Evolutionary conservation across 2,888 invertebrate genomes (phyloP).

Genomic region (Cantharis rufa): DNA sequence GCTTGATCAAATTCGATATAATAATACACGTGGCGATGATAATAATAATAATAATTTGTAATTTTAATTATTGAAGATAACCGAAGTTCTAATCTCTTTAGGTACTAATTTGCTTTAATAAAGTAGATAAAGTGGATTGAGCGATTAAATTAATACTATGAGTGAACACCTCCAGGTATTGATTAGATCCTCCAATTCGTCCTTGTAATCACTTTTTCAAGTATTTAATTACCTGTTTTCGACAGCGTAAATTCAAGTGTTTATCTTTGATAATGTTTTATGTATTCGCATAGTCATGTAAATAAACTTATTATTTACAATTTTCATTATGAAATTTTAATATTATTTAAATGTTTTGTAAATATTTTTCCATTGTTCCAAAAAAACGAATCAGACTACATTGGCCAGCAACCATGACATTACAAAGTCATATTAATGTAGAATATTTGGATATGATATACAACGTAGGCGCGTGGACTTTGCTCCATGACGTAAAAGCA

Average conservation of each 20-base stretch:
- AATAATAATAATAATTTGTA: background rate
- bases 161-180: background rate
- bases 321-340: background rate
- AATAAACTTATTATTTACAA: background rate
- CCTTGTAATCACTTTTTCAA: background rate
- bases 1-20: background rate
- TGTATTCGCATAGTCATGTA: background rate
- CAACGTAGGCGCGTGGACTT: background rate
- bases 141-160: background rate
- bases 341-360: background rate
- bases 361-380: background rate
- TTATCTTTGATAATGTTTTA: background rate
- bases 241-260: background rate
- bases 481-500: background rate
- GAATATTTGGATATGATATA: background rate
- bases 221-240: background rate
- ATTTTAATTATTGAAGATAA: background rate
- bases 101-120: background rate
- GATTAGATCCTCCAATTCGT: background rate
- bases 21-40: background rate
- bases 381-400: background rate
- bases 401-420: background rate
- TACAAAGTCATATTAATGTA: background rate
- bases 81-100: background rate
- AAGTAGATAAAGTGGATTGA: background rate